Conservation (phyloP, 2,113 vertebrate genomes). For the Aythya baeri region DNA sequence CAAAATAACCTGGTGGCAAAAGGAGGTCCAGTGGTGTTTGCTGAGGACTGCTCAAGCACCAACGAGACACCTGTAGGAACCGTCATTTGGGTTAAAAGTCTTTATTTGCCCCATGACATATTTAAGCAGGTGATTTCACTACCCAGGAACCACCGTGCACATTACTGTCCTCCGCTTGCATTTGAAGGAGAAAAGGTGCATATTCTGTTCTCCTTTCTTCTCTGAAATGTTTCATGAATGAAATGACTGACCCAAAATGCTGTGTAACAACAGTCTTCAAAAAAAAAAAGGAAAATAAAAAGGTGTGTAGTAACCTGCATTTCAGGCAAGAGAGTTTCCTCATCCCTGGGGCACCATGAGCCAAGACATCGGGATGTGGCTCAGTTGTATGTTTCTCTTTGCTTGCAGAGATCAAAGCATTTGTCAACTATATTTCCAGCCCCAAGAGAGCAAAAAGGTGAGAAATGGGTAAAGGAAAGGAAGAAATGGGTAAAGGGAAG, state of each 20-base stretch:
- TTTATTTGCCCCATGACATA: rapidly evolving
- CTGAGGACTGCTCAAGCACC: neutral
- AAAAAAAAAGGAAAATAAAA: no score
- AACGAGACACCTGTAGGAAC: neutral
- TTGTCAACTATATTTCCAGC: neutral
- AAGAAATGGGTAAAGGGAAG: neutral
- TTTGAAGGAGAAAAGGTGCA: neutral
- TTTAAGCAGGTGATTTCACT: neutral
- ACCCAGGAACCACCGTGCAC: neutral
- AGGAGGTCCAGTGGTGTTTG: neutral
- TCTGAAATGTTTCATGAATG: neutral
- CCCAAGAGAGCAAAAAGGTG: neutral
- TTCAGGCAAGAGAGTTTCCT: neutral
- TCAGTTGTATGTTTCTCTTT: neutral
- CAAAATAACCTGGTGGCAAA: neutral
- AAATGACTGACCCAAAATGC: neutral
- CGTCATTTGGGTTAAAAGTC: neutral
- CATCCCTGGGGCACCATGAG: neutral
- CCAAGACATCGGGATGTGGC: neutral
- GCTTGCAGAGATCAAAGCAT: neutral
- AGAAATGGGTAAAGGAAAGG: neutral
- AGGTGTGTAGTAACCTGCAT: neutral
- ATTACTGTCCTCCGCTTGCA: neutral
- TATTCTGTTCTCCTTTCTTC: neutral
- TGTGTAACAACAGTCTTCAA: neutral